Conservation (phyloP, 2,113 vertebrate genomes). For the Thalassoma bifasciatum region DNA sequence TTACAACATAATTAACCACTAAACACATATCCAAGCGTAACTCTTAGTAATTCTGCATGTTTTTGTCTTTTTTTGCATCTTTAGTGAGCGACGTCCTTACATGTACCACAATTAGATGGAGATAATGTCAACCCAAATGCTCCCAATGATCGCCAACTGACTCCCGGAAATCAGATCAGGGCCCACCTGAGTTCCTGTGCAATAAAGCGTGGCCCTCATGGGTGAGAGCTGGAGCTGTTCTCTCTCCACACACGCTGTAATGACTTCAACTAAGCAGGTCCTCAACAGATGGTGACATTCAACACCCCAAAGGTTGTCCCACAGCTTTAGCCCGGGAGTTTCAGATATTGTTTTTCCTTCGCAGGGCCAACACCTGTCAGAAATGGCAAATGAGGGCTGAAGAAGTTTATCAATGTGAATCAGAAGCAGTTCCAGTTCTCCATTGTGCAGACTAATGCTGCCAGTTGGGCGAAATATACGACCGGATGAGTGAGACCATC, state of each 20-base stretch:
- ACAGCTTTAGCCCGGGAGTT: constrained; percentile 33
- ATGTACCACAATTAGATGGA: constrained; percentile 50
- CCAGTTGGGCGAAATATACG: constrained; percentile 24
- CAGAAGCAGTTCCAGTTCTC: constrained; percentile 18
- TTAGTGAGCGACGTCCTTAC: neutral
- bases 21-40: too few relatives aligned
- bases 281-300: constrained; percentile 82
- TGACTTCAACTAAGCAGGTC: constrained; percentile 60
- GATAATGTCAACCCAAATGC: constrained; percentile 54
- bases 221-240: constrained; percentile 25
- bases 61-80: neutral
- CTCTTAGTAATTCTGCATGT: neutral
- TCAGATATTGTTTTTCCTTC: constrained; percentile 57
- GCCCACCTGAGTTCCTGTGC: constrained; percentile 66
- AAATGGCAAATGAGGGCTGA: constrained; percentile 25
- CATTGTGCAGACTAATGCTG: constrained; percentile 10
- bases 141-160: constrained; percentile 26
- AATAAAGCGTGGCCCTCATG: constrained; percentile 64
- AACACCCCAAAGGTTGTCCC: constrained; percentile 68
- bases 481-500: constrained; percentile 9
- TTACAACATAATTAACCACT: too few relatives aligned
- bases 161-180: constrained; percentile 68
- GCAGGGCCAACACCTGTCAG: constrained; percentile 62
- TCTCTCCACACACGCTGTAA: constrained; percentile 50
- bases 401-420: constrained; percentile 35